These are phyloP conservation scores for Cephus runcator DNA, from an alignment of 2,888 invertebrate genomes.

Conservation along the genomic window DNA sequence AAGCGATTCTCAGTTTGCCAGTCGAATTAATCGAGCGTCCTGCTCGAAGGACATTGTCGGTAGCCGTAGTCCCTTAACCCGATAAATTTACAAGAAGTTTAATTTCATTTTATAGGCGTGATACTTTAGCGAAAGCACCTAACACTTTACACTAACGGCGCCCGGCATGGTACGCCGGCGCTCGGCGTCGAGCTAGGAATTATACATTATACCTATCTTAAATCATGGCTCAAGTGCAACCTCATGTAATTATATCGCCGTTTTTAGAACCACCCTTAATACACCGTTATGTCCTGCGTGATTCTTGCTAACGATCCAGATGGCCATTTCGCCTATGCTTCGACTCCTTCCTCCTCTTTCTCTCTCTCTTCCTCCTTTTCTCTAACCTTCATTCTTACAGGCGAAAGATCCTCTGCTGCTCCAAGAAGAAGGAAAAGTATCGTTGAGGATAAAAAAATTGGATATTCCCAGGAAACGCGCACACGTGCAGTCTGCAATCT, in stretches of 20 bases:
- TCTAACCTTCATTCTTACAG: too few species aligned
- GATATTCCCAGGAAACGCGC: too few species aligned
- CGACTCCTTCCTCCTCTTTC: slow-evolving; percentile 4
- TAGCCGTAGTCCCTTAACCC: slow-evolving; percentile 11
- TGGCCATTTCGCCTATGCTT: background rate
- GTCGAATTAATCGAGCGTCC: slow-evolving; percentile 2
- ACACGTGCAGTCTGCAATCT: too few species aligned
- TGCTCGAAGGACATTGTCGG: background rate
- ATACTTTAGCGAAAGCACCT: slow-evolving; percentile 56
- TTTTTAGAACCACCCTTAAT: slow-evolving; percentile 41
- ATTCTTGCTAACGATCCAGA: slow-evolving; percentile 20
- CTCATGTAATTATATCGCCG: slow-evolving; percentile 49
- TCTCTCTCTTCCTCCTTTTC: background rate
- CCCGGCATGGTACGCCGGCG: slow-evolving; percentile 27
- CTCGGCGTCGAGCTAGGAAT: slow-evolving; percentile 40
- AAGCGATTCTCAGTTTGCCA: background rate
- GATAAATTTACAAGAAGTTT: slow-evolving; percentile 57
- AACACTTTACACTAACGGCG: slow-evolving; percentile 52
- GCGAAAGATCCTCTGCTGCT: too few species aligned
- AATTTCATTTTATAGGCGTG: slow-evolving; percentile 60
- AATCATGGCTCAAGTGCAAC: slow-evolving; percentile 44
- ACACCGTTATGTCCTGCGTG: slow-evolving; percentile 30
- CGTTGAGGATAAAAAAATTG: too few species aligned
- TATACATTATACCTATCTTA: slow-evolving; percentile 44
- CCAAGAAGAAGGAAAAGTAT: too few species aligned